These are phyloP conservation scores for Saxicola maurus DNA, from an alignment of 2,797 vertebrate genomes.

Conservation along the genomic window DNA sequence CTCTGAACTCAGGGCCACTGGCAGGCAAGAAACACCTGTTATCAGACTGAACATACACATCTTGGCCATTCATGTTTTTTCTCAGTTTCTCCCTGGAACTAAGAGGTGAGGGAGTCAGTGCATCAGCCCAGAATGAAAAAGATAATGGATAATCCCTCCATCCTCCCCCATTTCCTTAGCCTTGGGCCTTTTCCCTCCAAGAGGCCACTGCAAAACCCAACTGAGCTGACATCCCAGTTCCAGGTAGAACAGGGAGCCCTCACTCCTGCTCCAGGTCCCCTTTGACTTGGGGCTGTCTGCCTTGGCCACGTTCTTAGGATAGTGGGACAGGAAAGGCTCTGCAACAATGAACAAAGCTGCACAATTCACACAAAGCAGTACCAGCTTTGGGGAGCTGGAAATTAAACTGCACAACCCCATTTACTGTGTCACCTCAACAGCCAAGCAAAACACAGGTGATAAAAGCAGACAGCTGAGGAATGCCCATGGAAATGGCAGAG, in stretches of 20 bases:
- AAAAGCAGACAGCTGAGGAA: background rate
- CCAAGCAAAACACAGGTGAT: background rate
- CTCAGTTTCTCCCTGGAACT: background rate
- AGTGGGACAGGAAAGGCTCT: background rate
- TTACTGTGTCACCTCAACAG: background rate
- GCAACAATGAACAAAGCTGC: background rate
- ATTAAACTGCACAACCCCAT: background rate
- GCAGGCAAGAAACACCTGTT: background rate
- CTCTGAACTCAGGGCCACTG: background rate
- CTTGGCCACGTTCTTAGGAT: accelerated
- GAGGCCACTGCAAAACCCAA: background rate
- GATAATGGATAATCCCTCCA: background rate
- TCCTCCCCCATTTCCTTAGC: background rate
- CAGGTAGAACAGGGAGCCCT: background rate
- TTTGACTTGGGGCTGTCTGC: background rate
- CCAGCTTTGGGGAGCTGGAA: background rate
- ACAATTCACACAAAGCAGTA: background rate
- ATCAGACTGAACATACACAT: background rate
- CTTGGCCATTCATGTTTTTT: background rate
- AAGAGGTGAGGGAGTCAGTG: background rate
- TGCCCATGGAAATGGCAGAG: background rate
- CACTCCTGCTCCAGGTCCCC: background rate
- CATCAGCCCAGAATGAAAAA: background rate
- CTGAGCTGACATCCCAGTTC: background rate
- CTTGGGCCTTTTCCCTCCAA: background rate